Base-by-base conservation (phyloP, 2,797 vertebrate species). In the Artibeus lituratus region DNA sequence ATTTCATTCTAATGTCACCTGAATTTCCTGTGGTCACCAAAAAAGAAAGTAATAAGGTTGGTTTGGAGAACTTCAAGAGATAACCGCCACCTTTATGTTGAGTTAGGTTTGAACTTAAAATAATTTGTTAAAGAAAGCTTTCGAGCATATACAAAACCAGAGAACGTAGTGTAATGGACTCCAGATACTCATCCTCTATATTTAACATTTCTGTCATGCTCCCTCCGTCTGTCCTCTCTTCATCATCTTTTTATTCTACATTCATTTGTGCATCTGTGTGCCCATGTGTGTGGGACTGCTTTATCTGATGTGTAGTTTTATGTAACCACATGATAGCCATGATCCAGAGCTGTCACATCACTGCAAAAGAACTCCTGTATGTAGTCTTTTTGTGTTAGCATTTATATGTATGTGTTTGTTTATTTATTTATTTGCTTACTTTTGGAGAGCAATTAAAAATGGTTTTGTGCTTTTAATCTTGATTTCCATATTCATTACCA, bases 401-500 rank as follows among this genome's bases (percentile, higher is more conserved):
- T 89, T 32, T 81, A 67, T 57, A 69, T 6, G 57, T 78, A 67
- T 42, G 22, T 82, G 32, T 35, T 22, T 82, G 32, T 35, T 22
- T 78, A 53, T 67, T 7, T 55, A 11, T 44, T 24, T 35, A 4
- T 69, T 12, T 62, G 18, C 26, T 26, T 70, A 18, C 35, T 35
- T 92, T 51, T 84, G 15, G 7, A 44, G 81, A 74, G 24, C 69
- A 80, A 47, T n/a, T 94, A 12, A 85, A 91, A 94, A 59, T 95
- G 4, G 22, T 82, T 72, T n/a, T 86, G 26, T 53, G 19, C 78
- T 96, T 92, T 87, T 51, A 77, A 57, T 70, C 47, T 94, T 72
- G 15, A 49, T 87, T 90, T 82, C 4, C 5, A 10, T 55, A 47
- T 72, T 92, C 32, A 42, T 76, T 89, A 24, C 12, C 85, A 72